A percentile compares a stretch with the other conserved stretches of the same genome.
phyloP scores from a whole-genome alignment of 2,888 invertebrate genomes.

The Endomychus coccineus region DNA sequence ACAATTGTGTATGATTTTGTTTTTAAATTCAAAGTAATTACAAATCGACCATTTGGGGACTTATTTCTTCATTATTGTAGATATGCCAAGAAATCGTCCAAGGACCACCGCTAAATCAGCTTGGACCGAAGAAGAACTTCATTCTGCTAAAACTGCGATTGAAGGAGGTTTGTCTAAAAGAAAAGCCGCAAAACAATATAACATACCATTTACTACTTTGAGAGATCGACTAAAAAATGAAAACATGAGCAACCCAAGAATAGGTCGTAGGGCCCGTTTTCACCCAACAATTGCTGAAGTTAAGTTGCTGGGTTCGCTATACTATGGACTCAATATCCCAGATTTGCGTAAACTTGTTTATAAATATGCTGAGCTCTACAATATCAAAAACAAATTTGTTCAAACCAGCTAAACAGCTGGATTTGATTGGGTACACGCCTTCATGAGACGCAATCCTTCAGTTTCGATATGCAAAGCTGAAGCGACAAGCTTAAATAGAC shows the following conservation, averaged over 20 bases:
- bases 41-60: slow-evolving; percentile 10
- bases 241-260: slow-evolving; percentile 17
- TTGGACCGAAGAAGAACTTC: slow-evolving; percentile 13
- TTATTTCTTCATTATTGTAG: slow-evolving; percentile 12
- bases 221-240: slow-evolving; percentile 19
- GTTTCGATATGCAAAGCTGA: slow-evolving; percentile 9
- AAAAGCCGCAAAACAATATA: slow-evolving; percentile 17
- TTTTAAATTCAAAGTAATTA: slow-evolving; percentile 7
- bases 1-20: slow-evolving; percentile 1
- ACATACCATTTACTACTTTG: slow-evolving; percentile 20
- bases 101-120: slow-evolving; percentile 17
- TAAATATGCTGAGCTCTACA: slow-evolving; percentile 22
- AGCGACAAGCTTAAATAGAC: slow-evolving; percentile 18
- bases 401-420: slow-evolving; percentile 21
- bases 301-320: slow-evolving; percentile 14
- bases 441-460: slow-evolving; percentile 15
- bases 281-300: slow-evolving; percentile 20
- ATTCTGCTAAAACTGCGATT: slow-evolving; percentile 14
- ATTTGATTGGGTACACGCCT: slow-evolving; percentile 18
- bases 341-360: slow-evolving; percentile 16
- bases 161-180: slow-evolving; percentile 16
- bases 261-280: slow-evolving; percentile 20
- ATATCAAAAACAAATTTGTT: slow-evolving; percentile 23
- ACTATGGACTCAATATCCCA: slow-evolving; percentile 13
- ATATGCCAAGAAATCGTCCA: slow-evolving; percentile 19